Evolutionary conservation across 2,113 vertebrate species (phyloP).

Genomic region (Myotis lucifugus): DNA sequence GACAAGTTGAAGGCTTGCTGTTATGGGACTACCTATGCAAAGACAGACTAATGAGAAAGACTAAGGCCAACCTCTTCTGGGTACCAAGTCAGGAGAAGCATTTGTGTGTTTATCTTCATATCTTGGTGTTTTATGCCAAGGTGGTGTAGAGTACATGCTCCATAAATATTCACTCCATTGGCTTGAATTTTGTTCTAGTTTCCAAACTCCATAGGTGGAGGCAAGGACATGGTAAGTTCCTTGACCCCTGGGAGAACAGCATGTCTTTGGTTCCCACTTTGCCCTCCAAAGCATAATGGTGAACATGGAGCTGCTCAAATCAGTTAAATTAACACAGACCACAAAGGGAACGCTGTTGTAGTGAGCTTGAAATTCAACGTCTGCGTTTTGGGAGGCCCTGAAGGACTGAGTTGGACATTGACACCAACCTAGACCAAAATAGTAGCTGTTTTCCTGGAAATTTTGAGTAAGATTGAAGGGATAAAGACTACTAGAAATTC

Average conservation of each 20-base stretch:
- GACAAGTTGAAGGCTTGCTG: neutral
- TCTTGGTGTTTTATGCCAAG: neutral
- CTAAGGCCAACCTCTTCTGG: neutral
- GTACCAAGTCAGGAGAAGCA: neutral
- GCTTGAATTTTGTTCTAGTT: neutral
- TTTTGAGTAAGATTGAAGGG: neutral
- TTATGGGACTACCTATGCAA: neutral
- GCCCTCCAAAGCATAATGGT: neutral
- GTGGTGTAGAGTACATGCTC: neutral
- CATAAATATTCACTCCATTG: neutral
- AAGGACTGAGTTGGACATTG: neutral
- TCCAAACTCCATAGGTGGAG: neutral
- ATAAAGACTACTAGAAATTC: neutral
- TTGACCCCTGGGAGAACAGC: neutral
- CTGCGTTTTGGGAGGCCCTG: neutral
- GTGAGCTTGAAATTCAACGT: neutral
- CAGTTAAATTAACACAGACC: neutral
- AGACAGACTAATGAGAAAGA: neutral
- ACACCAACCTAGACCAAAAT: neutral
- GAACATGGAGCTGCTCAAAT: neutral
- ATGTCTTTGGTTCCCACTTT: neutral
- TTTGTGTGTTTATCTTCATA: neutral
- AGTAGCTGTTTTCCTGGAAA: neutral
- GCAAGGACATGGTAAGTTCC: neutral
- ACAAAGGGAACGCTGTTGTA: neutral